These are phyloP conservation scores for Parelbella ahira DNA, from an alignment of 2,888 invertebrate genomes.

Conservation along the genomic window DNA sequence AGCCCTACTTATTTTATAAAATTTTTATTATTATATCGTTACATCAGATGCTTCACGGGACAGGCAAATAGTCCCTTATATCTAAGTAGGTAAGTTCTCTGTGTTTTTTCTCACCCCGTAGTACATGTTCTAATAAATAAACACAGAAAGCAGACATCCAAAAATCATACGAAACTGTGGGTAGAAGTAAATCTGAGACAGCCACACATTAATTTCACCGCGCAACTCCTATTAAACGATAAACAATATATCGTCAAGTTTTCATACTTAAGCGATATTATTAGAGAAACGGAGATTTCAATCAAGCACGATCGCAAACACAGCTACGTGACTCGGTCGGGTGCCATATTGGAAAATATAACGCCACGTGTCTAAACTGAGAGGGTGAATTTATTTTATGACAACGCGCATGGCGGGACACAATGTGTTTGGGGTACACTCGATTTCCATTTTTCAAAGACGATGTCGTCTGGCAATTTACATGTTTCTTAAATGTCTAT, in stretches of 20 bases:
- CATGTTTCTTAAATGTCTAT: too few relatives aligned
- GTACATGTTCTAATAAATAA: too few relatives aligned
- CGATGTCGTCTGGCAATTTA: too few relatives aligned
- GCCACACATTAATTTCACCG: background rate
- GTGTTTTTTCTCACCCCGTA: too few relatives aligned
- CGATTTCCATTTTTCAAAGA: background rate
- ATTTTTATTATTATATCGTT: too few relatives aligned
- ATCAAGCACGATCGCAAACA: conserved; percentile 41
- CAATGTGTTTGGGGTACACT: background rate
- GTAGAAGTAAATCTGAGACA: too few relatives aligned
- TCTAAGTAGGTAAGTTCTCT: too few relatives aligned
- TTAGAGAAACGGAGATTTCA: conserved; percentile 33
- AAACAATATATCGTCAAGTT: conserved; percentile 10
- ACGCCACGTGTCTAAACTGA: conserved; percentile 5
- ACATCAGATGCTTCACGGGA: too few relatives aligned
- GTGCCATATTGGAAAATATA: conserved; percentile 22
- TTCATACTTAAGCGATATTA: conserved; percentile 32
- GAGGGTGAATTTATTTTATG: conserved; percentile 2
- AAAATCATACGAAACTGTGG: too few relatives aligned
- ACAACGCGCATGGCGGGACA: background rate
- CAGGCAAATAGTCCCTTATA: too few relatives aligned
- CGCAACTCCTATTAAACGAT: conserved; percentile 5
- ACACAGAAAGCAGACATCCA: too few relatives aligned
- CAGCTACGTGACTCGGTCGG: conserved; percentile 38
- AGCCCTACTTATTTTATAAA: too few relatives aligned